Evolutionary conservation across 2,888 invertebrate species (phyloP), one percentile per base, ranked within the genome.

Genomic region (Cerceris rybyensis): DNA sequence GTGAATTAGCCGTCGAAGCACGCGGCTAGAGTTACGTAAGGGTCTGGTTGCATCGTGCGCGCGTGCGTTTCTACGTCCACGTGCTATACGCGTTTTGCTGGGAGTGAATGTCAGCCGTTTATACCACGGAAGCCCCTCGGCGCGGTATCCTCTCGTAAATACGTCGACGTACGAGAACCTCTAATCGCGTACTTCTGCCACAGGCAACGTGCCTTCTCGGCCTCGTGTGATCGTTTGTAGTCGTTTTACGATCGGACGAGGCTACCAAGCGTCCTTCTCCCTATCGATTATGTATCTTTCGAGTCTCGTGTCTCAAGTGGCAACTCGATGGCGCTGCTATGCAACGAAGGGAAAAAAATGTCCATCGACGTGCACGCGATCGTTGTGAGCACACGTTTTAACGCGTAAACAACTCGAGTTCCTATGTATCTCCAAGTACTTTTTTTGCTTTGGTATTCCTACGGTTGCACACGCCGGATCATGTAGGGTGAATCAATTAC

Each of bases 81-180:
- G 81, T 82, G 83, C 80, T 75, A 39, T 69, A 68, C 68, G 57
- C 81, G 75, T 50, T 57, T 28, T 41, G 67, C 67, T 69, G 50
- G 63, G 74, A 76, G 83, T 82, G 85, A 87, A 83, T 85, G 86
- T 84, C 84, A 86, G 74, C 69, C 73, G 59, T 49, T 73, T 73
- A 63, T 69, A 71, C 71, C 77, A 63, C 71, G 76, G 72, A 79
- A 79, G 76, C 67, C 71, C 52, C 61, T 50, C 61, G 16, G 28
- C 28, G 28, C 28, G 28, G 28, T 4, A 28, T 28, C 63, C 69
- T 52, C 28, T 43, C 58, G 60, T 67, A 80, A 73, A 77, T 73
- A 77, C 54, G 46, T 54, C 54, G 39, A 13, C 59, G 61, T 67
- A 63, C 75, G 70, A 66, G 57, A 50, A 76, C 71, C 74, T 78